A percentile compares a stretch with the other conserved stretches of the same genome.
These are phyloP conservation scores for Stenurella melanura DNA, from an alignment of 2,888 invertebrate genomes.

Conservation along the genomic window DNA sequence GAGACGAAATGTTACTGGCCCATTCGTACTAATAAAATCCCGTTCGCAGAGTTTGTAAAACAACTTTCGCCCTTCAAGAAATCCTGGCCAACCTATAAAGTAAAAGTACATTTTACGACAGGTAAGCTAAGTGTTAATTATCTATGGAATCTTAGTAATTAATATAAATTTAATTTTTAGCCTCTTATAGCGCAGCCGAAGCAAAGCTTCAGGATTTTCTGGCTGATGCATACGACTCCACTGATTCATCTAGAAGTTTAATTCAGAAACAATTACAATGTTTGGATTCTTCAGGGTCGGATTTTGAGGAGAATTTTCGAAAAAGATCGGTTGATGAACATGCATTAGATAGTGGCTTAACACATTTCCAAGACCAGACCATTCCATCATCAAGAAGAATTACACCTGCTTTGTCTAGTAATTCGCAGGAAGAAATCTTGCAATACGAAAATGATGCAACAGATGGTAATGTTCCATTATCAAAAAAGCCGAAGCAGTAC, in stretches of 20 bases:
- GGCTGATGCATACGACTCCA: background rate
- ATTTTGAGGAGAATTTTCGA: background rate
- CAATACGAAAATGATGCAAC: too few species aligned
- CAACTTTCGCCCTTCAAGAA: background rate
- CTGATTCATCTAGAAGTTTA: constrained; percentile 1
- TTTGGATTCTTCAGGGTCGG: background rate
- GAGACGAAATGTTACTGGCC: background rate
- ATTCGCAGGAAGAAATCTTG: too few species aligned
- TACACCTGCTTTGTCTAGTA: too few species aligned
- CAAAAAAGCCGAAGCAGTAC: background rate
- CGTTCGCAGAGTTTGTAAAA: background rate
- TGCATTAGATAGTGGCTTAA: background rate
- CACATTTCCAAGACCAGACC: background rate
- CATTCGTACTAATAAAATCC: background rate
- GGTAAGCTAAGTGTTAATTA: background rate
- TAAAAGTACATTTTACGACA: background rate
- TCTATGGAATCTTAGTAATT: background rate
- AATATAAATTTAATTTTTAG: background rate
- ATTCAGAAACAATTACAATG: background rate
- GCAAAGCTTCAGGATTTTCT: constrained; percentile 1
- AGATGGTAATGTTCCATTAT: background rate
- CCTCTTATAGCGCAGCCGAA: background rate
- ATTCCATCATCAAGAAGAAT: too few species aligned
- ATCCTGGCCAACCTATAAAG: background rate
- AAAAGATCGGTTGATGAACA: background rate